Percentiles rank a stretch among this genome's conserved stretches.
Conservation (phyloP, 2,113 vertebrate genomes). For the Sorex fumeus region DNA sequence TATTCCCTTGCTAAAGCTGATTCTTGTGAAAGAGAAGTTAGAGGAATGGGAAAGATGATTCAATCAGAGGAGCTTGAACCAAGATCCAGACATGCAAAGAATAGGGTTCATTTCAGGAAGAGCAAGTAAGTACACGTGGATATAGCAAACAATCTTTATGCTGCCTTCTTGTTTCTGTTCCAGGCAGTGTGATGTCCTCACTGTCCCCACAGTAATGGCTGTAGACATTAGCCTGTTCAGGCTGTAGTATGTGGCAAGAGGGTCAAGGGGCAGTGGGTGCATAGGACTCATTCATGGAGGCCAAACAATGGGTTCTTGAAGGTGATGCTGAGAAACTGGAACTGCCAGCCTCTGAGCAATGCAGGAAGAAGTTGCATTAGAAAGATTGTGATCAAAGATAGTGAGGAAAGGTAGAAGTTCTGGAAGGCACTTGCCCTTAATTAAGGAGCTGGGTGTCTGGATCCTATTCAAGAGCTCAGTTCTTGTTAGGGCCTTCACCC, state of each 20-base stretch:
- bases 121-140: neutral
- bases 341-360: neutral
- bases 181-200: neutral
- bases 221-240: neutral
- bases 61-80: neutral
- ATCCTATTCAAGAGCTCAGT: neutral
- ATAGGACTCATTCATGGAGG: neutral
- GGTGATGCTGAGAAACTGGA: neutral
- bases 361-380: no score
- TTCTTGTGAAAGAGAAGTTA: neutral
- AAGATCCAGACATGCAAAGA: neutral
- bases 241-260: neutral
- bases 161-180: neutral
- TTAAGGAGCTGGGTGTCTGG: neutral
- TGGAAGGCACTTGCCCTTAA: neutral
- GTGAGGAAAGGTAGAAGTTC: neutral
- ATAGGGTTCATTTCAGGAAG: neutral
- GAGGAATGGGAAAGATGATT: neutral
- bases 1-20: neutral
- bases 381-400: neutral
- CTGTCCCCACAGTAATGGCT: neutral
- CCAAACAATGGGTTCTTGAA: neutral
- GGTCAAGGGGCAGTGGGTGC: fast-evolving
- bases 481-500: neutral
- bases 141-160: neutral